Evolutionary conservation across 2,113 vertebrate genomes (phyloP).

Genomic region (Trogon melanurus): DNA sequence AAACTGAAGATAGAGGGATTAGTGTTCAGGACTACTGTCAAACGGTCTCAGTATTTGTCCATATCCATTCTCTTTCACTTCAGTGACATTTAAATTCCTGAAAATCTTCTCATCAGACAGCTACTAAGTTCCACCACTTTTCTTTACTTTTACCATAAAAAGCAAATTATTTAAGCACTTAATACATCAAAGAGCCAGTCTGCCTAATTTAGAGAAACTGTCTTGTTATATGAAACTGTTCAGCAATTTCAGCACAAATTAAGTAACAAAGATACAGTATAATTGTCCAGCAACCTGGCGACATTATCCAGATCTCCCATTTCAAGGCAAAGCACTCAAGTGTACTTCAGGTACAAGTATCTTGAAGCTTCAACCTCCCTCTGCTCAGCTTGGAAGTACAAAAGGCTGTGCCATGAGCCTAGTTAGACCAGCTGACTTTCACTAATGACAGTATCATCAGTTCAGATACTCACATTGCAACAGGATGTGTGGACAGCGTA

Average conservation of each 20-base stretch:
- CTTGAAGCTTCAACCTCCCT: neutral
- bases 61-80: neutral
- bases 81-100: neutral
- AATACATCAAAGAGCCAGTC: neutral
- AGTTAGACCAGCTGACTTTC: neutral
- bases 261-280: neutral
- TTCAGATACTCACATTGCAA: neutral
- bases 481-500: neutral
- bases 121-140: neutral
- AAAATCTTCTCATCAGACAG: neutral
- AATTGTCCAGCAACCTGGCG: neutral
- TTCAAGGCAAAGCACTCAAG: neutral
- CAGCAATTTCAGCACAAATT: neutral
- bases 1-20: constrained; percentile 80
- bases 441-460: neutral
- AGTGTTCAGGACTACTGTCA: neutral
- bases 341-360: neutral
- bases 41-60: neutral
- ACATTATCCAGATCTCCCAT: neutral
- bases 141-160: neutral
- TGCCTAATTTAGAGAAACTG: neutral
- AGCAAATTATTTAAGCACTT: neutral
- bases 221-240: neutral
- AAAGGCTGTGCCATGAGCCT: neutral
- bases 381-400: neutral